These are phyloP conservation scores for Belgica antarctica DNA, from an alignment of 2,888 invertebrate species.

Conservation along the genomic window DNA sequence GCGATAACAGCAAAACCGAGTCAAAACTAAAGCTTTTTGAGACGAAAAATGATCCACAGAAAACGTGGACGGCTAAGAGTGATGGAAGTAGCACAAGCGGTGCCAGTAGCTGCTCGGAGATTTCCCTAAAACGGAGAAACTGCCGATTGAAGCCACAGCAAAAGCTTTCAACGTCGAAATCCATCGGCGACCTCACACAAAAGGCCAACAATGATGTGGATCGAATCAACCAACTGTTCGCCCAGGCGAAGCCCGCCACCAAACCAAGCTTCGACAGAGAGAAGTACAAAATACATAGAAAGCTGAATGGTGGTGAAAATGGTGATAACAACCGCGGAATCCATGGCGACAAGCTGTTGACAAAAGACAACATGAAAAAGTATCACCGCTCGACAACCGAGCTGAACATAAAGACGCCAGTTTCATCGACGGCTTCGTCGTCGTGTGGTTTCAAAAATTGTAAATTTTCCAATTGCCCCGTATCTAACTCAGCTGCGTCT, in stretches of 20 bases:
- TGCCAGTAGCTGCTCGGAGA: slow-evolving; percentile 33
- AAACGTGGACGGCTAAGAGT: slow-evolving; percentile 4
- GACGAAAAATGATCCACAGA: neutral
- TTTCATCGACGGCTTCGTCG: neutral
- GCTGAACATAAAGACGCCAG: neutral
- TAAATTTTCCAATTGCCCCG: slow-evolving; percentile 49
- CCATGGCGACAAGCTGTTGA: neutral
- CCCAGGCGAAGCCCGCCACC: slow-evolving; percentile 13
- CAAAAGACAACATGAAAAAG: slow-evolving; percentile 22
- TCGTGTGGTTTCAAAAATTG: slow-evolving; percentile 51
- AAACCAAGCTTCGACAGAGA: slow-evolving; percentile 15
- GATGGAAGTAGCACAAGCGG: slow-evolving; percentile 33
- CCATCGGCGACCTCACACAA: slow-evolving; percentile 31
- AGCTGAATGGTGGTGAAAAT: neutral
- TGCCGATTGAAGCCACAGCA: slow-evolving; percentile 32
- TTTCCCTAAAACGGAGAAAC: slow-evolving; percentile 32
- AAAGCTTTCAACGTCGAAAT: slow-evolving; percentile 30
- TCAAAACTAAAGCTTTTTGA: slow-evolving; percentile 35
- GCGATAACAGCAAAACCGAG: slow-evolving; percentile 41
- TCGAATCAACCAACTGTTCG: slow-evolving; percentile 38
- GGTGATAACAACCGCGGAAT: neutral
- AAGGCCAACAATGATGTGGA: slow-evolving; percentile 27
- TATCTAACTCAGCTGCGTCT: slow-evolving; percentile 46
- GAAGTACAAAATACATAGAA: slow-evolving; percentile 35
- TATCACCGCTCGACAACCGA: slow-evolving; percentile 23